These are phyloP conservation scores for Melanargia galathea DNA, from an alignment of 2,888 invertebrate species.

Conservation along the genomic window DNA sequence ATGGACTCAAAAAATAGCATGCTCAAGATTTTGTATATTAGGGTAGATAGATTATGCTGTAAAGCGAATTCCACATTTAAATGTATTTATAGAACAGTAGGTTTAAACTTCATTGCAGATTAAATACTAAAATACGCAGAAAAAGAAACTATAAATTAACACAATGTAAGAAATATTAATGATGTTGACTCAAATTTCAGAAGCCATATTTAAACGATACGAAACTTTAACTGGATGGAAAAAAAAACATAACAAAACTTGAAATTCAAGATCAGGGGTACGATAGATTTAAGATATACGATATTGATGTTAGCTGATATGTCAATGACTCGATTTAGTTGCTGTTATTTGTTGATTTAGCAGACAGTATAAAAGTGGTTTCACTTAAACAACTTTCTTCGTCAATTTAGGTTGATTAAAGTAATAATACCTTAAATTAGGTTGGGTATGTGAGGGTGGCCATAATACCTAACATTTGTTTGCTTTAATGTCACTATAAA, in stretches of 20 bases:
- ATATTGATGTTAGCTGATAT: conserved; percentile 1
- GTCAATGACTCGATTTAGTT: background rate
- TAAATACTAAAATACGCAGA: background rate
- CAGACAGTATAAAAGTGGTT: background rate
- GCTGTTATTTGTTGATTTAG: background rate
- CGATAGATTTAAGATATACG: background rate
- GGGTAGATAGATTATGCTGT: background rate
- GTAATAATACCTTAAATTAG: conserved; percentile 73
- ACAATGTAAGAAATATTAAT: background rate
- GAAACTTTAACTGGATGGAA: background rate
- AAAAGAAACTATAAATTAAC: background rate
- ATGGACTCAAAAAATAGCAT: background rate
- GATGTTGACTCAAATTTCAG: background rate
- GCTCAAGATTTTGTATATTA: background rate
- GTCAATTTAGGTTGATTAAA: background rate
- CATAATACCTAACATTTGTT: conserved; percentile 45
- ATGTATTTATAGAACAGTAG: too few species aligned
- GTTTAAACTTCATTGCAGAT: background rate
- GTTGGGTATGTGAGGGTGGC: conserved; percentile 82
- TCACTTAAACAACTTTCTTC: background rate
- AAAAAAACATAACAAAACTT: background rate
- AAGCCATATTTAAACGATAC: conserved; percentile 12
- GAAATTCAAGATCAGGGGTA: conserved; percentile 32
- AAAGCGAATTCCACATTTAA: background rate
- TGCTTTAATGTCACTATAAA: conserved; percentile 35